Evolutionary conservation across 2,888 invertebrate species (phyloP).

Genomic region (Trichopoda pennipes): DNA sequence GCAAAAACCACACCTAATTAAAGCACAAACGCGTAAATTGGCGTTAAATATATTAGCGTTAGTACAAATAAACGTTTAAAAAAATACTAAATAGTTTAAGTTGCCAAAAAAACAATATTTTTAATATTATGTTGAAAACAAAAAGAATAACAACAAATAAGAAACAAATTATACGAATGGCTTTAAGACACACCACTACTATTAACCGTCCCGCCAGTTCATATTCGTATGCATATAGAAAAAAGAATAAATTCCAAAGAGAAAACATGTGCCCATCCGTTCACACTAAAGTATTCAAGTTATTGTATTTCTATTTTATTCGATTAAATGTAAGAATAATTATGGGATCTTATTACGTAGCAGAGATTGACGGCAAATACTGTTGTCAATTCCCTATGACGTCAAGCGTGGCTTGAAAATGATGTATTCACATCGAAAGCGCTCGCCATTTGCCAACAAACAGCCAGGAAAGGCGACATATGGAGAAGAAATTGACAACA

Average conservation of each 20-base stretch:
- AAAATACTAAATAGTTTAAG: slow-evolving; percentile 58
- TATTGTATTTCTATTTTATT: too few relatives aligned
- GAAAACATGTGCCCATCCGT: slow-evolving; percentile 41
- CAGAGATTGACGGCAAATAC: too few relatives aligned
- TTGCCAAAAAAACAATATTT: slow-evolving; percentile 45
- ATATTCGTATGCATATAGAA: slow-evolving; percentile 44
- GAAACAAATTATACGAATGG: slow-evolving; percentile 40
- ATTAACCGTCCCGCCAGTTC: too few relatives aligned
- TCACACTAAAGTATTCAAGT: background rate
- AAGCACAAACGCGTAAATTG: slow-evolving; percentile 18
- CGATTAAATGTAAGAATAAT: too few relatives aligned
- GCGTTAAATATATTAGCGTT: slow-evolving; percentile 31
- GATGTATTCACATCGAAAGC: too few relatives aligned
- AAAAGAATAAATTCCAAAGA: slow-evolving; percentile 57
- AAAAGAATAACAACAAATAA: background rate
- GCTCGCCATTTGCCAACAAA: too few relatives aligned
- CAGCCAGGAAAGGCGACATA: too few relatives aligned
- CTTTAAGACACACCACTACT: slow-evolving; percentile 4
- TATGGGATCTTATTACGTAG: too few relatives aligned
- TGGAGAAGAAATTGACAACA: too few relatives aligned
- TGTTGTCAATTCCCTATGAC: too few relatives aligned
- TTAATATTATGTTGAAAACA: slow-evolving; percentile 35
- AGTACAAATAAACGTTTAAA: slow-evolving; percentile 53
- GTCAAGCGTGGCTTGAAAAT: too few relatives aligned
- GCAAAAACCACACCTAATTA: slow-evolving; percentile 49